phyloP scores from a whole-genome alignment of 2,888 invertebrate genomes.

The Apamea monoglypha region DNA sequence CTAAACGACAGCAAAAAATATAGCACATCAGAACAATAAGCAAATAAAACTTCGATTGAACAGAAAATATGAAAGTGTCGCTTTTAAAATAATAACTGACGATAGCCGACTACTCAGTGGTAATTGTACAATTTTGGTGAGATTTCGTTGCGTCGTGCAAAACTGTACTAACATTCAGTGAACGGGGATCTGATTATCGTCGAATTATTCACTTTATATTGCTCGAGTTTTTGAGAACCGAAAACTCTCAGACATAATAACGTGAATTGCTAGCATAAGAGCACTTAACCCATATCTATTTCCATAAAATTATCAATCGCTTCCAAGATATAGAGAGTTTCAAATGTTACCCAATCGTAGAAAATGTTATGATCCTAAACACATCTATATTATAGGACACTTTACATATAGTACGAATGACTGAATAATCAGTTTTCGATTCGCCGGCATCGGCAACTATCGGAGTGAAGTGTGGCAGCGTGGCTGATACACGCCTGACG shows the following conservation, averaged over 20 bases:
- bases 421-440: slow-evolving; percentile 78
- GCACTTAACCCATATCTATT: slow-evolving; percentile 31
- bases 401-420: slow-evolving; percentile 71
- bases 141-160: slow-evolving; percentile 6
- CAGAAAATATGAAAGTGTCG: neutral
- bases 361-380: slow-evolving; percentile 46
- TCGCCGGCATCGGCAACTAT: slow-evolving; percentile 72
- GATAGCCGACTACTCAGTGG: neutral
- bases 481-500: slow-evolving; percentile 11
- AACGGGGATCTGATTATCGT: slow-evolving; percentile 23
- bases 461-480: slow-evolving; percentile 35
- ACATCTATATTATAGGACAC: slow-evolving; percentile 43
- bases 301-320: slow-evolving; percentile 50
- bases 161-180: slow-evolving; percentile 11
- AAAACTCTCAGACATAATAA: slow-evolving; percentile 5
- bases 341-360: slow-evolving; percentile 33
- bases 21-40: neutral
- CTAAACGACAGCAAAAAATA: neutral
- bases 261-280: slow-evolving; percentile 26
- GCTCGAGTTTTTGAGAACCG: slow-evolving; percentile 28
- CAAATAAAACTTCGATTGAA: neutral
- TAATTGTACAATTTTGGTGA: slow-evolving; percentile 15
- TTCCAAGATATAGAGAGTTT: slow-evolving; percentile 39
- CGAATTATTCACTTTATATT: slow-evolving; percentile 17
- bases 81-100: neutral